Base-by-base conservation (phyloP, 1,140 invertebrate genomes). In the Drosophila chauvacae region DNA sequence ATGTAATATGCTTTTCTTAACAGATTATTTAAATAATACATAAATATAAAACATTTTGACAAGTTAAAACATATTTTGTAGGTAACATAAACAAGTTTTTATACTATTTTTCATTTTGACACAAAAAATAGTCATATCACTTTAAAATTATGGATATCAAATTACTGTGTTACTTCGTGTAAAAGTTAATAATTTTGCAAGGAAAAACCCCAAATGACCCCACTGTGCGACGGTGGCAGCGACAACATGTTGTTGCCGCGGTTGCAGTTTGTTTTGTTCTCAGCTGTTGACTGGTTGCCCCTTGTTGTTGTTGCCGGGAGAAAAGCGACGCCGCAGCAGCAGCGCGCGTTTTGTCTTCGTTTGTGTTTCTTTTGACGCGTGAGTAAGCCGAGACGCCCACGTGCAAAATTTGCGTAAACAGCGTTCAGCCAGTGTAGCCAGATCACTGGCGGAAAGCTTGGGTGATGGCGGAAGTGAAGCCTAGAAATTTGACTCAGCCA, bases 311-410 rank as follows among this genome's bases (percentile, higher is more conserved):
- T 18, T 18, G 45, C 47, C 77, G 60, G 73, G 77, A 75, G 81
- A 88, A 90, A 90, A 78, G 81, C 83, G 71, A 68, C 76, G 62
- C 41, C 65, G 76, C 48, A 63, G 73, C 77, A 23, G 53, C 77
- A 77, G 85, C 74, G 50, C 50, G 50, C 50, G 75, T 88, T 88
- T 88, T 90, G 84, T 90, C 85, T 90, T 88, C 85, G 85, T 85
- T 90, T 87, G 84, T 78, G 81, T 87, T 84, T 80, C 85, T 88
- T 87, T 87, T 87, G 84, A 87, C 85, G 84, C 84, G 84, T 87
- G 84, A 87, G 84, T 87, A 87, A 87, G 85, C 85, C 66, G 72
- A 75, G 78, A 90, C 85, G 85, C 85, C 85, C 85, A 88, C 85
- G 85, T 88, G 85, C 85, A 59, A 90, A 79, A 88, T 90, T 87